These are phyloP conservation scores for Upupa epops DNA, from an alignment of 2,113 vertebrate genomes.

Conservation along the genomic window DNA sequence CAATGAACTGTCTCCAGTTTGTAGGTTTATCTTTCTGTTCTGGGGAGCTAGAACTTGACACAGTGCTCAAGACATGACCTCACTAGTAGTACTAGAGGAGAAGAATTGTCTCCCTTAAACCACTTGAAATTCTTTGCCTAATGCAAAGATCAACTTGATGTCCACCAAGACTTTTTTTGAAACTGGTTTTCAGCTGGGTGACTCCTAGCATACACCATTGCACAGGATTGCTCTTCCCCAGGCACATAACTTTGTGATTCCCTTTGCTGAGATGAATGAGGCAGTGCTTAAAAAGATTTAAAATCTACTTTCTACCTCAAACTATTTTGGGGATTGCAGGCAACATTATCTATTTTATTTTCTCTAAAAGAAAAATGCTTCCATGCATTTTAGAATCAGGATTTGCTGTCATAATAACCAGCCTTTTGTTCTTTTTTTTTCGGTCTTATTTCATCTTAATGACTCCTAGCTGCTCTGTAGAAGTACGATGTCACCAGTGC, in stretches of 20 bases:
- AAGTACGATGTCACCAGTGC: not conserved
- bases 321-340: not conserved
- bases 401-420: not conserved
- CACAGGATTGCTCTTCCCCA: not conserved
- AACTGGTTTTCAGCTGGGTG: not conserved
- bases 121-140: too few relatives aligned
- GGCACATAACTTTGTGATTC: rapidly evolving
- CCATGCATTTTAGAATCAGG: not conserved
- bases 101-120: too few relatives aligned
- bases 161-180: not conserved
- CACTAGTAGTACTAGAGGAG: too few relatives aligned
- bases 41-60: not conserved
- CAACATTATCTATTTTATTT: not conserved
- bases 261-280: not conserved
- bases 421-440: too few relatives aligned
- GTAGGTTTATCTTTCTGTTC: not conserved
- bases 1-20: not conserved
- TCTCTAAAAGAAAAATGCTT: not conserved
- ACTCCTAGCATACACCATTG: not conserved
- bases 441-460: too few relatives aligned
- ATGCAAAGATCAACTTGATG: not conserved
- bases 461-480: not conserved
- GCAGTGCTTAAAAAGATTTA: not conserved
- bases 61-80: not conserved
- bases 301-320: not conserved